Conservation (phyloP, 2,888 invertebrate genomes). For the Malacosoma neustria region DNA sequence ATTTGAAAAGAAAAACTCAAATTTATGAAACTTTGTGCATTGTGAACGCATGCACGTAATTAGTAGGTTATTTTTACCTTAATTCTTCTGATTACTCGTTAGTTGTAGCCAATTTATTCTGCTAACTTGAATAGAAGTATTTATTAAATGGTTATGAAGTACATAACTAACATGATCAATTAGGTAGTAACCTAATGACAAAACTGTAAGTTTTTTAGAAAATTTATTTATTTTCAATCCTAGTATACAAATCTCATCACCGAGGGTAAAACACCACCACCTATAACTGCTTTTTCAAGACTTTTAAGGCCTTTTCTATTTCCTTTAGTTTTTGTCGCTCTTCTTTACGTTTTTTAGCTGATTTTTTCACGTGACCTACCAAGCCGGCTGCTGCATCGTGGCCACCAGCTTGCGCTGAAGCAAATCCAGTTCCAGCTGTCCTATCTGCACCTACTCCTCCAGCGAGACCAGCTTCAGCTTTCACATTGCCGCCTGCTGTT, state of each 20-base stretch:
- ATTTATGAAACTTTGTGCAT: too few relatives aligned
- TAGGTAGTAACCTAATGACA: not conserved
- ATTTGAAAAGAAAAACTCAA: too few relatives aligned
- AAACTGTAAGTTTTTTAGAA: not conserved
- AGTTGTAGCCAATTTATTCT: constrained; percentile 11
- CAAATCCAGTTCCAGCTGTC: constrained; percentile 50
- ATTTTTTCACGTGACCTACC: constrained; percentile 46
- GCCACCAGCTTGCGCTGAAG: constrained; percentile 50
- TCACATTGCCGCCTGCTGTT: constrained; percentile 71
- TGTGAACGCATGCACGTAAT: constrained; percentile 25
- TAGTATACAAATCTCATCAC: too few relatives aligned
- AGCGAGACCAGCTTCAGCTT: constrained; percentile 64
- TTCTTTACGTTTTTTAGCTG: constrained; percentile 33
- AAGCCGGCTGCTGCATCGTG: constrained; percentile 37
- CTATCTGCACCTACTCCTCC: constrained; percentile 55
- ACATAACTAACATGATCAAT: not conserved
- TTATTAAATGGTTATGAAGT: not conserved
- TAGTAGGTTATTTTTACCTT: constrained; percentile 28
- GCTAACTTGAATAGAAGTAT: not conserved
- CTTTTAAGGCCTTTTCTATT: constrained; percentile 16
- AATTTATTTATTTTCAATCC: too few relatives aligned
- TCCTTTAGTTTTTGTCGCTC: constrained; percentile 33
- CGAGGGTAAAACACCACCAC: constrained; percentile 6
- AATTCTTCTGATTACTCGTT: constrained; percentile 18
- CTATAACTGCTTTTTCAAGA: constrained; percentile 3